Percentiles rank a stretch among this genome's conserved stretches.
Conservation (phyloP, 2,113 vertebrate species). For the Aldabrachelys gigantea region DNA sequence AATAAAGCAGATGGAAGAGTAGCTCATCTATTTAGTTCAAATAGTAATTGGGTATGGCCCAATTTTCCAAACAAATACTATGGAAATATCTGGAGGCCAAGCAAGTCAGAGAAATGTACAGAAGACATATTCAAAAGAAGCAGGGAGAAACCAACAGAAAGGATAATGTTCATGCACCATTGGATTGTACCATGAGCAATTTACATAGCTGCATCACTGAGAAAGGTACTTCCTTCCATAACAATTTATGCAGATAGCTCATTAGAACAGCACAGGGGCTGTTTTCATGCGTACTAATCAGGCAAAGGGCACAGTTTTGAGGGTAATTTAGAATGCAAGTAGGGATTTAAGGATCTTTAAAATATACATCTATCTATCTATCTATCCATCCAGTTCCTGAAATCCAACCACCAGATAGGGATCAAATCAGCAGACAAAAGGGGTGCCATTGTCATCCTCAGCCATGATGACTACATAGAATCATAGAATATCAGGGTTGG, state of each 20-base stretch:
- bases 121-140: background rate
- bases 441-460: background rate
- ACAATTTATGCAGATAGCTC: background rate
- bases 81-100: background rate
- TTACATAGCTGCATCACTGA: background rate
- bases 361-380: background rate
- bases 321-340: background rate
- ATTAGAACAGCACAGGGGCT: background rate
- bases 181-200: background rate
- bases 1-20: background rate
- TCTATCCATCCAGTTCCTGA: background rate
- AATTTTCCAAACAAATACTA: background rate
- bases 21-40: background rate
- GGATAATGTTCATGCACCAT: background rate
- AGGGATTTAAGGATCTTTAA: background rate
- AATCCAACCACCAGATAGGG: background rate
- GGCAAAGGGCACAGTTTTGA: background rate
- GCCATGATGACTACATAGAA: too few relatives aligned
- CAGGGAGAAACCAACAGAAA: too few relatives aligned
- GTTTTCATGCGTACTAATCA: background rate
- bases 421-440: background rate
- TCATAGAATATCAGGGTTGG: too few relatives aligned
- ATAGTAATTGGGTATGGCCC: background rate
- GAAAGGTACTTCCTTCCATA: background rate
- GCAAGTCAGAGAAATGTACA: background rate